Conservation (phyloP, 2,113 vertebrate species). For the Globicephala melas region DNA sequence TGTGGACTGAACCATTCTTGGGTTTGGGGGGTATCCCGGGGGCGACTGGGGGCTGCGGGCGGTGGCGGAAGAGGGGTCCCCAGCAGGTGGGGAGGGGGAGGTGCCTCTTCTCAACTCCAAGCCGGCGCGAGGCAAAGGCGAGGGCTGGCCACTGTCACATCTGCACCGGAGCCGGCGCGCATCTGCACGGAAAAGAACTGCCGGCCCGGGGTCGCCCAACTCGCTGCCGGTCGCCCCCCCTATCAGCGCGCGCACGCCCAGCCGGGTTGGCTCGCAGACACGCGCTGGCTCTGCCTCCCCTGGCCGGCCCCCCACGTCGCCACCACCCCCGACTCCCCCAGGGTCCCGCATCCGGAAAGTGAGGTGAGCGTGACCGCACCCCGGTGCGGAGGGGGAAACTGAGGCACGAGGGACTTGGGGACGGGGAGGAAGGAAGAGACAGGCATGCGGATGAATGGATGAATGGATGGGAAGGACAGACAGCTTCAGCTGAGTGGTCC, state of each 20-base stretch:
- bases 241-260: slow-evolving; percentile 35
- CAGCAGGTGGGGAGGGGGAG: slow-evolving; percentile 63
- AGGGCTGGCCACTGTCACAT: slow-evolving; percentile 2
- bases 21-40: slow-evolving; percentile 28
- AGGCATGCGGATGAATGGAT: neutral
- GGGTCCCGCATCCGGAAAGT: slow-evolving; percentile 65
- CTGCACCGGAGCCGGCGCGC: slow-evolving; percentile 23
- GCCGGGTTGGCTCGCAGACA: slow-evolving; percentile 42
- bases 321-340: slow-evolving; percentile 47
- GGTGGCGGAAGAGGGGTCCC: slow-evolving; percentile 27
- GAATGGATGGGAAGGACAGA: neutral
- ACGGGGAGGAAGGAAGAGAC: neutral
- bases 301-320: slow-evolving; percentile 34
- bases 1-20: slow-evolving; percentile 72
- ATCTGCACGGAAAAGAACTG: neutral
- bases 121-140: neutral
- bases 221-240: neutral
- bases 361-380: slow-evolving; percentile 70
- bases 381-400: slow-evolving; percentile 54
- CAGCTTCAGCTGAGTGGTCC: neutral
- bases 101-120: neutral
- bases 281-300: slow-evolving; percentile 34
- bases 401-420: slow-evolving; percentile 32
- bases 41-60: slow-evolving; percentile 34
- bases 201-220: slow-evolving; percentile 25